Evolutionary conservation across 2,888 invertebrate genomes (phyloP).

Genomic region (Leptopilina syphax): DNA sequence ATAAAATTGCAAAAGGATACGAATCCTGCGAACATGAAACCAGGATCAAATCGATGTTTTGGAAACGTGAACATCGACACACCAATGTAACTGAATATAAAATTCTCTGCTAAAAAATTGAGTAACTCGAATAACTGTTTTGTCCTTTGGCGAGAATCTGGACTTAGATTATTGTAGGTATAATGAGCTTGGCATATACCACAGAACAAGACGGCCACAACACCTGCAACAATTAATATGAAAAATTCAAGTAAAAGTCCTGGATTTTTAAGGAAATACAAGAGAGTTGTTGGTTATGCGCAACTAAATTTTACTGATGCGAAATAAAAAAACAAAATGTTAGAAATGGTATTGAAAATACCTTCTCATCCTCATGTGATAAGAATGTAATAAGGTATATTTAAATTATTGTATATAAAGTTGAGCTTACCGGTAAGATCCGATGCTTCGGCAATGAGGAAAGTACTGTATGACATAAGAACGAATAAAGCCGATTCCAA

Average conservation of each 20-base stretch:
- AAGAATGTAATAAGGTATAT: neutral
- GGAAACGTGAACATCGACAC: slow-evolving; percentile 99
- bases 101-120: slow-evolving; percentile 98
- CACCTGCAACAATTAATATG: slow-evolving; percentile 80
- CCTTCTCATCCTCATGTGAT: no score
- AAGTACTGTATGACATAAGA: slow-evolving; percentile 98
- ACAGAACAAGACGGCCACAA: slow-evolving; percentile 98
- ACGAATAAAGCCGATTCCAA: slow-evolving; percentile 98
- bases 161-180: slow-evolving; percentile 87
- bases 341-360: no score
- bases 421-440: slow-evolving; percentile 90
- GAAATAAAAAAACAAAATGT: no score
- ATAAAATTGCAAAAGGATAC: slow-evolving; percentile 84
- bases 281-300: no score
- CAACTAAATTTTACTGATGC: no score
- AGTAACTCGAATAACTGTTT: slow-evolving; percentile 80
- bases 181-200: slow-evolving; percentile 99
- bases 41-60: slow-evolving; percentile 94
- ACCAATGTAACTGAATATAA: slow-evolving; percentile 98
- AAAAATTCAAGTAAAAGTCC: no score
- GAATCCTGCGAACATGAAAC: slow-evolving; percentile 95
- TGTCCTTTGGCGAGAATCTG: slow-evolving; percentile 77
- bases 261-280: no score
- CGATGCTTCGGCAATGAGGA: slow-evolving; percentile 96
- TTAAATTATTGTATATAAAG: neutral